These are phyloP conservation scores for Dinomys branickii DNA, from an alignment of 2,113 vertebrate species.

Conservation along the genomic window DNA sequence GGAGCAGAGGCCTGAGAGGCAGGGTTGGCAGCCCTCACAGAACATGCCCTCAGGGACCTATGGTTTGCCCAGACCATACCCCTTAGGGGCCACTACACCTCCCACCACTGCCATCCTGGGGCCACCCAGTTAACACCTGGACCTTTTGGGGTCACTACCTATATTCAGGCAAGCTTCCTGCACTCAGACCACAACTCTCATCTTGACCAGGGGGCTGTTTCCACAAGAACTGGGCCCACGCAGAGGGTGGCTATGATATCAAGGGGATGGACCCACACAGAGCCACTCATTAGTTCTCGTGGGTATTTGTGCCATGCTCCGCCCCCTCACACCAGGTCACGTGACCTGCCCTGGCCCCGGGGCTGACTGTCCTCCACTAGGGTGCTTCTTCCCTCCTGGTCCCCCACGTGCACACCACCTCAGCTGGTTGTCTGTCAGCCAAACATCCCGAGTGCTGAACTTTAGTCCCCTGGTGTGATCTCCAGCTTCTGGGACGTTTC, in stretches of 20 bases:
- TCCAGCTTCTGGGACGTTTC: background rate
- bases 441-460: background rate
- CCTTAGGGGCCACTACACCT: background rate
- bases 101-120: background rate
- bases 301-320: background rate
- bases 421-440: background rate
- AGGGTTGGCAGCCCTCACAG: background rate
- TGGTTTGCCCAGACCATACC: background rate
- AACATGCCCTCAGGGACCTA: background rate
- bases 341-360: background rate
- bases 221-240: accelerated
- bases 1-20: background rate
- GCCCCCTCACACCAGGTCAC: background rate
- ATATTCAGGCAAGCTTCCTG: background rate
- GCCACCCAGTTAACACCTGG: background rate
- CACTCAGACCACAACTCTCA: too few relatives aligned
- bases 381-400: background rate
- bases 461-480: background rate
- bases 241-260: accelerated
- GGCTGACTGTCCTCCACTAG: background rate
- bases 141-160: background rate
- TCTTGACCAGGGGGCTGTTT: background rate
- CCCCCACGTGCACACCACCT: background rate
- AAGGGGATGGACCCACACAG: accelerated
- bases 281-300: background rate